Conservation (phyloP, 2,888 invertebrate species). For the Drosophila diplacantha region DNA sequence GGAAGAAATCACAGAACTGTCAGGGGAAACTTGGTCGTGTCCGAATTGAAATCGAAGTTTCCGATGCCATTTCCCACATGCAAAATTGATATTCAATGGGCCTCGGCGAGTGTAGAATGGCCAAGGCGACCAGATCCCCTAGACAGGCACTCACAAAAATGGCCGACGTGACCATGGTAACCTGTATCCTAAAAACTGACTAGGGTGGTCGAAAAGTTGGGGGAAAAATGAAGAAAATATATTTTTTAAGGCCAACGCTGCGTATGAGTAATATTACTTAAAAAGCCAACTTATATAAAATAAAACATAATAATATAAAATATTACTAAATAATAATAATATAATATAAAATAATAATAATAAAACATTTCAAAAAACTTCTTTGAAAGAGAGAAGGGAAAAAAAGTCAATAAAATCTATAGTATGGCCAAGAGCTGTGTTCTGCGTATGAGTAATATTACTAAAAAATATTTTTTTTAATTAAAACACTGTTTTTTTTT, state of each 20-base stretch:
- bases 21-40: conserved; percentile 1
- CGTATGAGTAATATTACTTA: not conserved
- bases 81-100: conserved; percentile 29
- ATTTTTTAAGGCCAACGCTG: not conserved
- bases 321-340: no score
- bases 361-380: no score
- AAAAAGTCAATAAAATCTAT: no score
- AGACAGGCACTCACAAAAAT: conserved; percentile 47
- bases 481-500: not conserved
- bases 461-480: no score
- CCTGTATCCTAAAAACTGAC: conserved; percentile 31
- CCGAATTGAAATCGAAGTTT: conserved; percentile 16
- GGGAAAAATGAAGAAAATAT: not conserved
- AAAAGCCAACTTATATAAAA: no score
- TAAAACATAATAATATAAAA: no score
- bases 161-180: conserved; percentile 63
- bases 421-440: no score
- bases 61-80: conserved; percentile 48
- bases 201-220: conserved; percentile 10
- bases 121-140: conserved; percentile 10
- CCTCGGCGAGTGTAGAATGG: conserved; percentile 19
- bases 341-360: no score
- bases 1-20: conserved; percentile 15
- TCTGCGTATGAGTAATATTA: not conserved
- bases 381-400: no score